Conservation (phyloP, 2,797 vertebrate species). For the Poliocrania exsul region DNA sequence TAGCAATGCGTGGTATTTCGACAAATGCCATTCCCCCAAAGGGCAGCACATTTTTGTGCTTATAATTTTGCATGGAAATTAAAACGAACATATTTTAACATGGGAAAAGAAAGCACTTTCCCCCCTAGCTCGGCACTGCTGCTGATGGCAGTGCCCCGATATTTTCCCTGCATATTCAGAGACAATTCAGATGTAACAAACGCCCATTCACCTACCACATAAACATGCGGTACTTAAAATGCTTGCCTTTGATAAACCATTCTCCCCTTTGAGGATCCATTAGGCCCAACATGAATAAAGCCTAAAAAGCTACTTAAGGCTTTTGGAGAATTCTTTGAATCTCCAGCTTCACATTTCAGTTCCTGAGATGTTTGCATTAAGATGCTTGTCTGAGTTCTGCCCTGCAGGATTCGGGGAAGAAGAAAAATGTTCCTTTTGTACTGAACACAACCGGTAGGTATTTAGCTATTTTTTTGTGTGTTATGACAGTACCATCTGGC, state of each 20-base stretch:
- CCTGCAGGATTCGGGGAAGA: slow-evolving; percentile 4
- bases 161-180: background rate
- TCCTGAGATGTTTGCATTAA: slow-evolving; percentile 25
- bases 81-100: slow-evolving; percentile 22
- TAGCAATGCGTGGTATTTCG: slow-evolving; percentile 35
- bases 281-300: background rate
- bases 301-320: slow-evolving; percentile 32
- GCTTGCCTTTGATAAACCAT: slow-evolving; percentile 23
- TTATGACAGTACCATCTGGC: slow-evolving; percentile 66
- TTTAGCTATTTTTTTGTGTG: slow-evolving; percentile 44
- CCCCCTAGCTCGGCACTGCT: background rate
- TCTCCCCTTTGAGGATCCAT: slow-evolving; percentile 18
- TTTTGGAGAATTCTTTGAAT: slow-evolving; percentile 40
- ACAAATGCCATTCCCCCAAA: slow-evolving; percentile 50
- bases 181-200: slow-evolving; percentile 21
- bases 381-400: slow-evolving; percentile 44
- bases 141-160: background rate
- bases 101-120: slow-evolving; percentile 4
- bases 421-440: slow-evolving; percentile 57
- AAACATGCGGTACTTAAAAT: slow-evolving; percentile 16
- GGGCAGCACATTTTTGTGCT: slow-evolving; percentile 31
- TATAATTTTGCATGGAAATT: slow-evolving; percentile 36
- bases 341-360: slow-evolving; percentile 31
- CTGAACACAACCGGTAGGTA: background rate
- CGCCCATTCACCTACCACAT: background rate